phyloP scores from a whole-genome alignment of 2,113 vertebrate species.

The Pampusana beccarii region DNA sequence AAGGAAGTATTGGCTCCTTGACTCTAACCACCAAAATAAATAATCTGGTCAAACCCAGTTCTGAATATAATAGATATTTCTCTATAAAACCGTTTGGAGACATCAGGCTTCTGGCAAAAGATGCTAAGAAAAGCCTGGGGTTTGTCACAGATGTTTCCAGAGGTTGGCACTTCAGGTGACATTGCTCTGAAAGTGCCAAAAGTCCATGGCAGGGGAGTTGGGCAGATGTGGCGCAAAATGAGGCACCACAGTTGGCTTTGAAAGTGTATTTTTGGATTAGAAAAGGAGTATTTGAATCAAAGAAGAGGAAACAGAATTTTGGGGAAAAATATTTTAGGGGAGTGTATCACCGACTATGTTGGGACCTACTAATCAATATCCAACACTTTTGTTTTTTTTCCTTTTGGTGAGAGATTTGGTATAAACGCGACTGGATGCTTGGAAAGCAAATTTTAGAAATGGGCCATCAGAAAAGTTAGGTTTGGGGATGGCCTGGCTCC shows the following conservation, averaged over 20 bases:
- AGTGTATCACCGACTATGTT: neutral
- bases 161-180: neutral
- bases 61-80: neutral
- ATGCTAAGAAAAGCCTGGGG: neutral
- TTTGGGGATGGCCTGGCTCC: neutral
- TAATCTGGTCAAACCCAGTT: neutral
- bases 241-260: neutral
- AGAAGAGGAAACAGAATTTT: neutral
- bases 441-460: neutral
- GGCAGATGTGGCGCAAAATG: neutral
- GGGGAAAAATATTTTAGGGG: neutral
- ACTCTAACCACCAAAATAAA: neutral
- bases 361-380: neutral
- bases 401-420: neutral
- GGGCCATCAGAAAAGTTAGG: neutral
- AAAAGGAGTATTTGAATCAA: neutral
- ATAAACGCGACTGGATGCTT: neutral
- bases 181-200: neutral
- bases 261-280: neutral
- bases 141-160: neutral
- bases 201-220: neutral
- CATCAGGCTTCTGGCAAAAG: neutral
- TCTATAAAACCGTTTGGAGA: neutral
- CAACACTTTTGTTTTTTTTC: too few species aligned
- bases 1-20: neutral